Evolutionary conservation across 1,140 invertebrate genomes (phyloP).

Genomic region (Grapholita molesta): DNA sequence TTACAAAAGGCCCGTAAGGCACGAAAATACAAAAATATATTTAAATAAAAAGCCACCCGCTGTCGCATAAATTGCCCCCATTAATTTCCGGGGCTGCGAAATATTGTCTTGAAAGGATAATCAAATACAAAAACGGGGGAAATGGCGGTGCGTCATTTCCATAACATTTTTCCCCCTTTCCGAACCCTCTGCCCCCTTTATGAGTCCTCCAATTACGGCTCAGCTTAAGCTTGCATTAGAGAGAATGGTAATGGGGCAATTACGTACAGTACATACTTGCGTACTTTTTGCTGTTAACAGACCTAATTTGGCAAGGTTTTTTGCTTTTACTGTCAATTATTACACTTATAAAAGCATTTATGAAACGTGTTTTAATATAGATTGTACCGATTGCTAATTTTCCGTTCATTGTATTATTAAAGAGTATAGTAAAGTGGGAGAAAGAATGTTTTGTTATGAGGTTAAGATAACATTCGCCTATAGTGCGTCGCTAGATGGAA

Average conservation of each 20-base stretch:
- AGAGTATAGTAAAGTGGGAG: too few species aligned
- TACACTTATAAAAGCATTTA: not conserved
- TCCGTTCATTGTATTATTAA: too few species aligned
- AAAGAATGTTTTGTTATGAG: too few species aligned
- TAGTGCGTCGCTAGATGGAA: too few species aligned
- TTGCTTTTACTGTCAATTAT: not conserved
- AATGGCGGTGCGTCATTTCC: conserved; percentile 76
- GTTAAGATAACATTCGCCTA: too few species aligned
- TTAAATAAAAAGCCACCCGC: conserved; percentile 71
- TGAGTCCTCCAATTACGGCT: conserved; percentile 71
- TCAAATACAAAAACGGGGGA: conserved; percentile 77
- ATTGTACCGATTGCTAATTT: not conserved
- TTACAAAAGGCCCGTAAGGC: conserved; percentile 66
- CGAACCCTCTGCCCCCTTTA: conserved; percentile 56
- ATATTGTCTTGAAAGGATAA: conserved; percentile 78
- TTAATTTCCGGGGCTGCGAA: conserved; percentile 74
- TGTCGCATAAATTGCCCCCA: conserved; percentile 76
- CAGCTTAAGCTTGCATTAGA: conserved; percentile 74
- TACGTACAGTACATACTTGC: conserved; percentile 44
- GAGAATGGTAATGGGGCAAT: conserved; percentile 65
- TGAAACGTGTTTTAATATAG: not conserved
- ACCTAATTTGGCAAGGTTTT: not conserved
- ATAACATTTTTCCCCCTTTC: conserved; percentile 58
- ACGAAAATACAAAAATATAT: conserved; percentile 64
- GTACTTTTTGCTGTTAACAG: not conserved